A percentile compares a stretch with the other conserved stretches of the same genome.
Evolutionary conservation across 35 echinoderm and acorn worm genomes (phyloP).

Genomic region (Eucidaris tribuloides): DNA sequence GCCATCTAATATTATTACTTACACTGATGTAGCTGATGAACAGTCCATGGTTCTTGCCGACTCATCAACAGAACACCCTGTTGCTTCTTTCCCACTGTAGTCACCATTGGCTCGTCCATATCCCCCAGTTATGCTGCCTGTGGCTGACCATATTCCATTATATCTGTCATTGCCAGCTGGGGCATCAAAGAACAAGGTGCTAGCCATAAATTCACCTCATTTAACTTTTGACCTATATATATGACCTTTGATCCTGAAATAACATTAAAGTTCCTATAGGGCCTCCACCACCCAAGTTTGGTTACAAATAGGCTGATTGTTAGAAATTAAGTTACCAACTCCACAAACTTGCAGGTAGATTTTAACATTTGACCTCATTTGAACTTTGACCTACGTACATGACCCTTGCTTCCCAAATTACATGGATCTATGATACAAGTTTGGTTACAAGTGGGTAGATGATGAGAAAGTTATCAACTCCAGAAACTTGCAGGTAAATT

Average conservation of each 20-base stretch:
- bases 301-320: no score
- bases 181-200: neutral
- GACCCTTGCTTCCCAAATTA: no score
- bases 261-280: neutral
- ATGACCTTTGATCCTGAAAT: no score
- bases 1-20: no score
- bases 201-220: neutral
- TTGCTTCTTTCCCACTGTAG: conserved; percentile 34
- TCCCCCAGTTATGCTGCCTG: neutral
- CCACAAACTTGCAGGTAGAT: no score
- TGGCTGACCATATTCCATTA: conserved; percentile 84
- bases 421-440: neutral
- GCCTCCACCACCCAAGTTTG: neutral
- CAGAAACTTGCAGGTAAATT: no score
- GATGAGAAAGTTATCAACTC: no score
- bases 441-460: no score
- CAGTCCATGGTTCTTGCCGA: conserved; percentile 53
- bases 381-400: no score
- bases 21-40: conserved; percentile 72
- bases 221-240: no score
- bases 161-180: conserved; percentile 54
- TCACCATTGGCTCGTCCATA: conserved; percentile 57
- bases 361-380: no score
- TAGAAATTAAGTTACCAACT: neutral
- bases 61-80: conserved; percentile 67